These are phyloP conservation scores for Zeugodacus cucurbitae DNA, from an alignment of 1,140 invertebrate species.

Conservation along the genomic window DNA sequence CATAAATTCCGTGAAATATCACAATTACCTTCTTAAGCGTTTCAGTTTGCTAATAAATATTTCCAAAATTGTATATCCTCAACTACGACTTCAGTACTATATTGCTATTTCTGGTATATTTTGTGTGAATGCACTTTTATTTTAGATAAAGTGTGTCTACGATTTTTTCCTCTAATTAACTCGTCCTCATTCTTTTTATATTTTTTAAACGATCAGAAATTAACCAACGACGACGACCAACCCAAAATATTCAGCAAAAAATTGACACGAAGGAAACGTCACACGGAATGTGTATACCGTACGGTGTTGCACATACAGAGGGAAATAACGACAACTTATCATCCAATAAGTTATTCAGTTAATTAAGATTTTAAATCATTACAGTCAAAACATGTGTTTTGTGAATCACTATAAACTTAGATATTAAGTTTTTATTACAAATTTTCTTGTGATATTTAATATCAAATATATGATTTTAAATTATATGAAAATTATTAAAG, in stretches of 20 bases:
- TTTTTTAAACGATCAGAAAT: not conserved
- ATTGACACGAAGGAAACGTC: slow-evolving; percentile 41
- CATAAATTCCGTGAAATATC: not conserved
- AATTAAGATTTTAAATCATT: too few species aligned
- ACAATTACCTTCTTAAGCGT: not conserved
- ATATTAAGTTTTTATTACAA: too few species aligned
- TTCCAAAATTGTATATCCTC: not conserved
- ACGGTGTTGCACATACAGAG: not conserved
- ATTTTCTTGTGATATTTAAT: too few species aligned
- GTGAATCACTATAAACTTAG: too few species aligned
- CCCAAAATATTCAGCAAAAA: slow-evolving; percentile 40
- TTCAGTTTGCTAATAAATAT: not conserved
- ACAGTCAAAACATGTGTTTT: too few species aligned
- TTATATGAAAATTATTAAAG: too few species aligned
- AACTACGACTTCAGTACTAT: not conserved
- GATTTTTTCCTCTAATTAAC: not conserved
- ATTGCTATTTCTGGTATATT: not conserved
- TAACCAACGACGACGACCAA: slow-evolving; percentile 18
- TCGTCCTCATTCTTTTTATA: not conserved
- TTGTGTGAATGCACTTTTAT: not conserved
- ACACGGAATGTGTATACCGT: slow-evolving; percentile 41
- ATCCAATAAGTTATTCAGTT: too few species aligned
- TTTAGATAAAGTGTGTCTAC: not conserved
- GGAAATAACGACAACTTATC: not conserved
- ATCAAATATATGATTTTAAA: too few species aligned